Base-by-base conservation (phyloP, 2,888 invertebrate species). In the Uropetala carovei region DNA sequence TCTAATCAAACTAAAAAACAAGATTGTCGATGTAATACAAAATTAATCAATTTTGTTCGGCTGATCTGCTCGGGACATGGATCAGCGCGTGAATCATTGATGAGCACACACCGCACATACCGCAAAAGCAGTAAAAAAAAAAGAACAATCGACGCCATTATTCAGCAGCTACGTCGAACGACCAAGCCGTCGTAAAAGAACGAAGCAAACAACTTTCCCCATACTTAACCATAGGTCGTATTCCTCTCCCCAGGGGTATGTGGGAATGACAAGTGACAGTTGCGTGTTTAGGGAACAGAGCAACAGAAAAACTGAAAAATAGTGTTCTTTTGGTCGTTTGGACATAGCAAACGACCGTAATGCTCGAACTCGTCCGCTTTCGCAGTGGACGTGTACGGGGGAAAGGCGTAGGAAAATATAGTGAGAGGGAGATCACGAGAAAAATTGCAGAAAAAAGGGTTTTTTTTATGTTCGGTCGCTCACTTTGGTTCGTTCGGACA, bases 101-200 rank as follows among this genome's bases (percentile, higher is more conserved):
- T 7, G 27, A n/a, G 27, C 30, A 82, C 14, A 82, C 30, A n/a
- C n/a, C n/a, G n/a, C n/a, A n/a, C n/a, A n/a, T n/a, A n/a, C n/a
- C n/a, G n/a, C n/a, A n/a, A n/a, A n/a, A n/a, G n/a, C 82, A 56
- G 30, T 43, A 43, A 82, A 83, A 83, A 43, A 82, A 83, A 83
- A 83, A 10, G 7, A 22, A 82, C 83, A 83, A 83, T 83, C 83
- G 83, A 83, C 43, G 57, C 56, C 83, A 57, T 57, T 43, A 56
- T 83, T 57, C 18, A 83, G 83, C 83, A 83, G 56, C 56, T 83
- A 57, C 83, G 57, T 11, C 56, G 18, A 83, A 83, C 83, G 83
- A 83, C 83, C 83, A 18, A 75, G 43, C 43, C 43, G 43, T 43
- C 43, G 43, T 43, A 43, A 43, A 43, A 43, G 5, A 43, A 43